phyloP scores from a whole-genome alignment of 2,888 invertebrate genomes.

The Hymenopus coronatus region DNA sequence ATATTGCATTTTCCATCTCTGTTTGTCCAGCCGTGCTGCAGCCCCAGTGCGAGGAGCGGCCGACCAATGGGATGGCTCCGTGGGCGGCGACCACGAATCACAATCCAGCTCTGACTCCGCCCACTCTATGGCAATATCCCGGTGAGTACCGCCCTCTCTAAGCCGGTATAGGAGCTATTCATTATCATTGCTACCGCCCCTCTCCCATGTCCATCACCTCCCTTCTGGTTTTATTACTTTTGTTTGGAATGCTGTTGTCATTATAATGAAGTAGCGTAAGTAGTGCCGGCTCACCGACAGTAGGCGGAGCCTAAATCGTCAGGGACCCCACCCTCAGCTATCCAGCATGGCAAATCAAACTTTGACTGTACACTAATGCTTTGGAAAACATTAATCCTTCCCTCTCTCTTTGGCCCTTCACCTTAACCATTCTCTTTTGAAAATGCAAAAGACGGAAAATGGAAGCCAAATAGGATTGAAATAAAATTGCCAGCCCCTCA shows the following conservation, averaged over 20 bases:
- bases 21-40: slow-evolving; percentile 35
- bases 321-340: neutral
- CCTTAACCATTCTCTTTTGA: neutral
- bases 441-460: neutral
- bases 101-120: slow-evolving; percentile 40
- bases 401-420: neutral
- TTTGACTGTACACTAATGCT: slow-evolving; percentile 4
- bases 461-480: neutral
- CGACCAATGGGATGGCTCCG: slow-evolving; percentile 52
- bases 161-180: neutral
- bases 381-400: slow-evolving; percentile 11
- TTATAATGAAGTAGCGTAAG: slow-evolving; percentile 9
- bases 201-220: neutral
- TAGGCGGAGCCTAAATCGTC: neutral
- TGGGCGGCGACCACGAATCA: slow-evolving; percentile 56
- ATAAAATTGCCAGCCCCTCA: neutral
- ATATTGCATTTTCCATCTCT: slow-evolving; percentile 16
- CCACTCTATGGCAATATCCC: slow-evolving; percentile 80
- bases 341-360: slow-evolving; percentile 2
- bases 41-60: slow-evolving; percentile 37
- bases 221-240: neutral
- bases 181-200: neutral
- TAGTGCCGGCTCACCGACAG: neutral
- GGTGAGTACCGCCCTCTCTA: slow-evolving; percentile 47
- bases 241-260: slow-evolving; percentile 17